Base-by-base conservation (phyloP, 1,140 invertebrate genomes). In the Zaprionus davidi region DNA sequence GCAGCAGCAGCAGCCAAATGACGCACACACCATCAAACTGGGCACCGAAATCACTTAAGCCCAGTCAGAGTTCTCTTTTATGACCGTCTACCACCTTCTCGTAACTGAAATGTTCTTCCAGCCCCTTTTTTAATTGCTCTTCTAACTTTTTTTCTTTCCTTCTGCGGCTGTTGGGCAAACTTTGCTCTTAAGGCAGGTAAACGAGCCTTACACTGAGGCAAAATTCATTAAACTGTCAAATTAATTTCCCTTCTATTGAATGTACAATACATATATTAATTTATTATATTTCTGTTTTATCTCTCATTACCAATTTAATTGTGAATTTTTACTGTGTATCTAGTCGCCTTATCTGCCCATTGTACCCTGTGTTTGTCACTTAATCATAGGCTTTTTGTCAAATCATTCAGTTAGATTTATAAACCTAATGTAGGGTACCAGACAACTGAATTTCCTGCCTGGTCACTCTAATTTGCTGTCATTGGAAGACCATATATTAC, bases 1-100 rank as follows among this genome's bases (percentile, higher is more conserved):
- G 20, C 31, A 69, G 15, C 57, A 41, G 20, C 31, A 34, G 31
- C 31, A 11, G 31, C 20, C 63, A 68, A 79, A 85, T 88, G 85
- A 90, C 85, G 81, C 76, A 88, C 59, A 62, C 51, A 59, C 68
- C 51, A 66, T 56, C 20, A 55, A 26, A 44, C 24, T 28, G 9
- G 20, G 31, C 34, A 36, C 15, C 63, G 64, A 73, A 66, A 62
- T 58, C 53, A 59, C 56, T 55, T 55, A 55, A 57, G 38, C 26
- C 44, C 24, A 13, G 41, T 24, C 31, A 11, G 17, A 62, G 22
- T 49, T 49, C 12, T 1, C 15, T 15, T 28, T 57, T n/a, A 44
- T 68, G 24, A 7, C 31, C 56, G 3, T n/a, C 56, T 41, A 2
- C 28, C 31, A 51, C 17, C 46, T 51, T 64, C 20, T 17, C 5